phyloP scores from a whole-genome alignment of 2,888 invertebrate genomes.

The Epirrhoe alternata region DNA sequence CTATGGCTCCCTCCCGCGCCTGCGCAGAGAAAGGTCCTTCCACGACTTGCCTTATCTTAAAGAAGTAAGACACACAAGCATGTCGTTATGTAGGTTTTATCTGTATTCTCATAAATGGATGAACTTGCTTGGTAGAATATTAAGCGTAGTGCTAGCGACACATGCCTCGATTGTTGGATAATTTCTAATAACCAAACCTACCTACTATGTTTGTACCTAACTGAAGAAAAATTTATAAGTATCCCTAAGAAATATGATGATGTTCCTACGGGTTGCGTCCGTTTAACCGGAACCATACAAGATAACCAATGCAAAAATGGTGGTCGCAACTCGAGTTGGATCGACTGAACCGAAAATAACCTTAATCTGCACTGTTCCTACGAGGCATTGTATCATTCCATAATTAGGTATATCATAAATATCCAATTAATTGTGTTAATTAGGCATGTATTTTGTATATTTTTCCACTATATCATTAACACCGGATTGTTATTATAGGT shows the following conservation, averaged over 20 bases:
- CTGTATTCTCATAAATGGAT: constrained; percentile 23
- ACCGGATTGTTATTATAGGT: constrained; percentile 2
- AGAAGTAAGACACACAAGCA: constrained; percentile 88
- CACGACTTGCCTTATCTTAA: constrained; percentile 91
- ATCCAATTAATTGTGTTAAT: constrained; percentile 19
- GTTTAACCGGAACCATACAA: not conserved
- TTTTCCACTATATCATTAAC: constrained; percentile 12
- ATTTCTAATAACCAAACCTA: too few relatives aligned
- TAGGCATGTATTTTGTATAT: constrained; percentile 16
- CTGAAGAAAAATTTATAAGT: too few relatives aligned
- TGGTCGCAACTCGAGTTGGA: not conserved
- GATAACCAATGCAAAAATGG: not conserved
- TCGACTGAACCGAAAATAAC: constrained; percentile 3
- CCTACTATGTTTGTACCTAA: too few relatives aligned
- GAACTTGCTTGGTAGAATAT: constrained; percentile 5
- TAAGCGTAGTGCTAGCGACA: not conserved
- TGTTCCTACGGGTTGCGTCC: not conserved
- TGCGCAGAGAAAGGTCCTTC: constrained; percentile 91
- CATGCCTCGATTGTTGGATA: not conserved
- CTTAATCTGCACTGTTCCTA: constrained; percentile 2
- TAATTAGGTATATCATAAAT: constrained; percentile 18
- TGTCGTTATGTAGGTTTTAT: constrained; percentile 50
- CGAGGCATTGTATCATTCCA: constrained; percentile 8
- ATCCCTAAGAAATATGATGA: not conserved
- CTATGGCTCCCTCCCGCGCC: constrained; percentile 89